Evolutionary conservation across 2,888 invertebrate species (phyloP).

Genomic region (Ophonus ardosiacus): DNA sequence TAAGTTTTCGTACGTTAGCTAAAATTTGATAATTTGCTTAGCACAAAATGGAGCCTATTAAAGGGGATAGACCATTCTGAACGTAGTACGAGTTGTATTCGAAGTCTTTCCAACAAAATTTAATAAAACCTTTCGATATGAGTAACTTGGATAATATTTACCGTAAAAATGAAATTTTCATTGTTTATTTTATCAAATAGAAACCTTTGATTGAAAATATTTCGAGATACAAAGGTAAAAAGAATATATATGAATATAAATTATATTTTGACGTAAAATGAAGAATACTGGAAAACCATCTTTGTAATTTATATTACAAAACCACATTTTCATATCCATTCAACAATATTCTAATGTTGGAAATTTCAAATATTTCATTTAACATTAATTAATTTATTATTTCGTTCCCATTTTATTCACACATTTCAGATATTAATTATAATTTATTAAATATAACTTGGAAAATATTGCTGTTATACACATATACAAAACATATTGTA

Average conservation of each 20-base stretch:
- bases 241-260: not conserved
- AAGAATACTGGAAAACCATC: not conserved
- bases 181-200: conserved; percentile 20
- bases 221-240: not conserved
- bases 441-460: not conserved
- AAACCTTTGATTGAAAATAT: not conserved
- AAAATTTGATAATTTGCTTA: conserved; percentile 54
- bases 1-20: not conserved
- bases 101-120: not conserved
- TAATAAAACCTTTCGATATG: not conserved
- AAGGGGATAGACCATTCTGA: conserved; percentile 48
- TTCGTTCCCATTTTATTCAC: not conserved
- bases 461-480: not conserved
- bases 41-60: conserved; percentile 57
- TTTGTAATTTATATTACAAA: not conserved
- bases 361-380: not conserved
- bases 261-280: not conserved
- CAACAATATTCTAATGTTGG: not conserved
- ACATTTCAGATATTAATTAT: not conserved
- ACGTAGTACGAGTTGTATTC: not conserved
- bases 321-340: not conserved
- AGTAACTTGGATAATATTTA: conserved; percentile 13
- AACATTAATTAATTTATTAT: not conserved
- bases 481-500: too few species aligned
- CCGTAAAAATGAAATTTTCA: conserved; percentile 5